A percentile compares a stretch with the other conserved stretches of the same genome.
Evolutionary conservation across 2,113 vertebrate genomes (phyloP).

Genomic region (Lipophrys pholis): DNA sequence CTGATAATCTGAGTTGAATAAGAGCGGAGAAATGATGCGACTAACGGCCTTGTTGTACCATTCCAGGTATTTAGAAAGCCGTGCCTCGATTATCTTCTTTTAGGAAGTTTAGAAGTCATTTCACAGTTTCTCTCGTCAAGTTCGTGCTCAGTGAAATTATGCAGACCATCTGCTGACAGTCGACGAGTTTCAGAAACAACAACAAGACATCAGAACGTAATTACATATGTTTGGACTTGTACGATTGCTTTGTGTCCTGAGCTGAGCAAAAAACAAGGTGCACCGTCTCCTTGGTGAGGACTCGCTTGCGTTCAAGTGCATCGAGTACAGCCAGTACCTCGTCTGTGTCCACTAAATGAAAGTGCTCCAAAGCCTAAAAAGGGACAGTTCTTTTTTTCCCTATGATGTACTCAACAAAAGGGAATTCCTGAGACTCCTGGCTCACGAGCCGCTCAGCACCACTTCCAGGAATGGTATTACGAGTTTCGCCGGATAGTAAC

Average conservation of each 20-base stretch:
- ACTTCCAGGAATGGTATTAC: slow-evolving; percentile 8
- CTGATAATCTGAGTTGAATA: too few relatives aligned
- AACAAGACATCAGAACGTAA: background rate
- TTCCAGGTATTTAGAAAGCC: slow-evolving; percentile 1
- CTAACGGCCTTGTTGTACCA: background rate
- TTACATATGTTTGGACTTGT: background rate
- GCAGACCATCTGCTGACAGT: background rate
- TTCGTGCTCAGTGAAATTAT: slow-evolving; percentile 12
- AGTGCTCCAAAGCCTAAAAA: slow-evolving; percentile 12
- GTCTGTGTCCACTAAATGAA: slow-evolving; percentile 9
- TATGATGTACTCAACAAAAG: slow-evolving; percentile 9
- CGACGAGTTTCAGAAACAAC: background rate
- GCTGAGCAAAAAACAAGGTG: background rate
- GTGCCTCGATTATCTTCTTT: slow-evolving; percentile 3
- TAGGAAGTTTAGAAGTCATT: background rate
- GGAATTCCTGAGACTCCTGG: background rate
- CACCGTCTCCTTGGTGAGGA: slow-evolving; percentile 8
- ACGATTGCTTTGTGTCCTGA: background rate
- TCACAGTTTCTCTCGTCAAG: slow-evolving; percentile 7
- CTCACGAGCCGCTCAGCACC: background rate
- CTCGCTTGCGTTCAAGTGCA: slow-evolving; percentile 11
- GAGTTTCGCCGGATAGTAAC: slow-evolving; percentile 15
- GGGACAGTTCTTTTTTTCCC: background rate
- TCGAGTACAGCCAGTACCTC: background rate
- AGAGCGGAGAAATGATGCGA: background rate